phyloP scores from a whole-genome alignment of 2,888 invertebrate species.

The Brachypterus glaber region DNA sequence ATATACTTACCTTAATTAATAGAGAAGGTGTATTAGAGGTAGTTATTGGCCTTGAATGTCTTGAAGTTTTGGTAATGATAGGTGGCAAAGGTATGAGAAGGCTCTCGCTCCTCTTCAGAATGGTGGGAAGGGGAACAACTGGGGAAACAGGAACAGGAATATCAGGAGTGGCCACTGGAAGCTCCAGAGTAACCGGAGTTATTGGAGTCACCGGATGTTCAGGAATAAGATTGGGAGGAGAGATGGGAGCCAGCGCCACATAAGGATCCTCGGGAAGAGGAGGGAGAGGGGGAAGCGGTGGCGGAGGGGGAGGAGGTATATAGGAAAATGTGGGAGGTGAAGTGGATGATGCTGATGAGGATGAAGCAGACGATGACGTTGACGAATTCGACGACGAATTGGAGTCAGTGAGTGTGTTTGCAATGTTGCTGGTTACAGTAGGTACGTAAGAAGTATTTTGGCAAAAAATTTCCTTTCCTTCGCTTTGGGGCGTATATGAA shows the following conservation, averaged over 20 bases:
- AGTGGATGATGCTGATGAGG: conserved; percentile 21
- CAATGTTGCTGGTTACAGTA: conserved; percentile 13
- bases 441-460: conserved; percentile 27
- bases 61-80: background rate
- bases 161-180: no score
- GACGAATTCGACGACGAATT: background rate
- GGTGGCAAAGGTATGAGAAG: no score
- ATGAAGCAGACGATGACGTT: conserved; percentile 21
- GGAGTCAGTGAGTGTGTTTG: background rate
- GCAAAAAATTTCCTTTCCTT: conserved; percentile 24
- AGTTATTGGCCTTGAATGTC: background rate
- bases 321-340: conserved; percentile 19
- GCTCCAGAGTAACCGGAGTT: no score
- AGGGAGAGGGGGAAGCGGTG: background rate
- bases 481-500: conserved; percentile 26
- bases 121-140: no score
- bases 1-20: no score
- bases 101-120: no score
- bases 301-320: conserved; percentile 19
- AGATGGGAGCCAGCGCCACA: no score
- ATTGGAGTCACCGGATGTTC: no score
- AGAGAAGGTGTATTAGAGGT: background rate
- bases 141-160: no score
- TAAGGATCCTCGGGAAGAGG: background rate
- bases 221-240: no score